Evolutionary conservation across 1,140 invertebrate species (phyloP).

Genomic region (Achatina immaculata): DNA sequence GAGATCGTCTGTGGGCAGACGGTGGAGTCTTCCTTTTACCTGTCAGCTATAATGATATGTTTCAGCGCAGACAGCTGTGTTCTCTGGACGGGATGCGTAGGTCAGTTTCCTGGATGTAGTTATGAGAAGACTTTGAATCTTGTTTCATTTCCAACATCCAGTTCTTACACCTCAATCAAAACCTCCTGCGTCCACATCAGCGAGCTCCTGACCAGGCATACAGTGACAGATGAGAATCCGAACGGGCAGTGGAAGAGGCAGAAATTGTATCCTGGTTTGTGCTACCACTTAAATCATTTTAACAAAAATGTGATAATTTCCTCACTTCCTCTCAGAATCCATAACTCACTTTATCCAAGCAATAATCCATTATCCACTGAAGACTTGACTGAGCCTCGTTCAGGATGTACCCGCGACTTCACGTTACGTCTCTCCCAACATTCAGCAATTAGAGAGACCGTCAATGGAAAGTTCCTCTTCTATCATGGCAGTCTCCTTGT

Average conservation of each 20-base stretch:
- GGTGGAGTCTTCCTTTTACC: background rate
- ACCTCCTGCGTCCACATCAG: background rate
- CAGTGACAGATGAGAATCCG: background rate
- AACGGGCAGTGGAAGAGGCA: background rate
- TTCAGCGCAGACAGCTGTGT: background rate
- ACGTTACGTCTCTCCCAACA: background rate
- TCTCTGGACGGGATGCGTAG: background rate
- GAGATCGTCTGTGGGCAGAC: background rate
- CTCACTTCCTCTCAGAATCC: background rate
- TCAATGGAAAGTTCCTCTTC: too few species aligned
- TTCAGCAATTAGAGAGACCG: background rate
- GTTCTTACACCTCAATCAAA: background rate
- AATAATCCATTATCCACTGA: background rate
- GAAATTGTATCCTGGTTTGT: background rate
- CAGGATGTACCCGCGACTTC: background rate
- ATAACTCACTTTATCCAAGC: background rate
- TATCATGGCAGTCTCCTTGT: too few species aligned
- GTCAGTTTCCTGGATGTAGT: background rate
- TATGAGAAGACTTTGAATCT: background rate
- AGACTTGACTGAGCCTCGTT: background rate
- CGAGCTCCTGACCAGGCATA: background rate
- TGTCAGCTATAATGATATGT: background rate
- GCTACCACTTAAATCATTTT: background rate
- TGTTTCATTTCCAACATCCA: background rate
- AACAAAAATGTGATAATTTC: background rate